A percentile compares a stretch with the other conserved stretches of the same genome.
phyloP scores from a whole-genome alignment of 2,888 invertebrate genomes.

The Drosophila picticornis region DNA sequence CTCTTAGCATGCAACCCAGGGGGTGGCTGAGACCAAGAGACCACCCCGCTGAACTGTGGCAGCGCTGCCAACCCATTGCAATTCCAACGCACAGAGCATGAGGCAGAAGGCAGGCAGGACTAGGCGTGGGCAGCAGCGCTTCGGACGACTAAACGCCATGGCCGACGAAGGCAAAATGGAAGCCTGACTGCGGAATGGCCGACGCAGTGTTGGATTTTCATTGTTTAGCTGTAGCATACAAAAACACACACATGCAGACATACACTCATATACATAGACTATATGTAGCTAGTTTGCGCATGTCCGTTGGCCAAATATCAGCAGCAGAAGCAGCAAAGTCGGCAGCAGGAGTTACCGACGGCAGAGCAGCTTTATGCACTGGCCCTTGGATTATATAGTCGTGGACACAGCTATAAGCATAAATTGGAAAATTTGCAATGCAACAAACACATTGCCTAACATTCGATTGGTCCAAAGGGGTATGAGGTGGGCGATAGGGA shows the following conservation, averaged over 20 bases:
- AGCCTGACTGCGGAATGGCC: slow-evolving; percentile 59
- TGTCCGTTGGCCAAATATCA: slow-evolving; percentile 41
- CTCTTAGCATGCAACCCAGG: slow-evolving; percentile 44
- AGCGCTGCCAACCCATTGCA: slow-evolving; percentile 61
- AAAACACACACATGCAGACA: slow-evolving; percentile 21
- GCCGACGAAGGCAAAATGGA: slow-evolving; percentile 77
- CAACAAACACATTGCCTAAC: slow-evolving; percentile 39
- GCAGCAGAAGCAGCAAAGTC: background rate
- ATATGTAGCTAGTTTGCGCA: slow-evolving; percentile 56
- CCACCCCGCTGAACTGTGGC: slow-evolving; percentile 7
- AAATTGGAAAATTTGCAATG: slow-evolving; percentile 69
- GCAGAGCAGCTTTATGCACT: slow-evolving; percentile 51
- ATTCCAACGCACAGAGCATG: slow-evolving; percentile 10
- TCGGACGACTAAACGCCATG: slow-evolving; percentile 72
- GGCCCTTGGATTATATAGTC: slow-evolving; percentile 17
- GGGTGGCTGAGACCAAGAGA: slow-evolving; percentile 27
- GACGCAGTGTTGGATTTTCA: slow-evolving; percentile 57
- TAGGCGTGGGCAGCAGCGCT: slow-evolving; percentile 57
- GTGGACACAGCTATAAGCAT: slow-evolving; percentile 63
- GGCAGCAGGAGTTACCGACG: slow-evolving; percentile 58
- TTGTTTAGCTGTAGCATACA: slow-evolving; percentile 58
- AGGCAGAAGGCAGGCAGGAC: slow-evolving; percentile 9
- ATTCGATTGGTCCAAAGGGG: slow-evolving; percentile 27
- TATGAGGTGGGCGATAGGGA: background rate
- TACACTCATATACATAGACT: slow-evolving; percentile 39